Conservation (phyloP, 2,888 invertebrate genomes). For the Nomada goodeniana region DNA sequence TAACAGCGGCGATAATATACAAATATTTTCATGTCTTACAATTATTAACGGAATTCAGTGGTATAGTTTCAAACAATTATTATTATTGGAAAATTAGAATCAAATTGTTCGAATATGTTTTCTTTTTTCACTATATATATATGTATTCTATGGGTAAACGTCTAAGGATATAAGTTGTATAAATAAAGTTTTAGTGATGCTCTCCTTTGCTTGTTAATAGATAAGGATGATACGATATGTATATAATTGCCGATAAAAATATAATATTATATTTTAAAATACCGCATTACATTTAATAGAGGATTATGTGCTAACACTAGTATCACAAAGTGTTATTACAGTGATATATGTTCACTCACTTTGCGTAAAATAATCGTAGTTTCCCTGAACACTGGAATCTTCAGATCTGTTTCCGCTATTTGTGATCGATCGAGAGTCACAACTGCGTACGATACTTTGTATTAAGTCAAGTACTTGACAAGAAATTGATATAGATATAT, state of each 20-base stretch:
- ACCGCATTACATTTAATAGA: not conserved
- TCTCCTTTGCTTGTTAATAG: not conserved
- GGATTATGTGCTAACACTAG: not conserved
- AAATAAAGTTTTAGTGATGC: not conserved
- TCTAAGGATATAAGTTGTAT: not conserved
- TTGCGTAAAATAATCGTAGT: slow-evolving; percentile 86
- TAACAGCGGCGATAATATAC: not conserved
- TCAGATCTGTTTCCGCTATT: slow-evolving; percentile 84
- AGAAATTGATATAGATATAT: not conserved
- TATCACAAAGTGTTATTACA: slow-evolving; percentile 25
- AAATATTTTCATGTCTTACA: not conserved
- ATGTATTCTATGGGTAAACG: not conserved
- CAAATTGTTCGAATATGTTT: not conserved
- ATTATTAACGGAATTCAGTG: not conserved
- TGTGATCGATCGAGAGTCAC: slow-evolving; percentile 85
- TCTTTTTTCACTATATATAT: not conserved
- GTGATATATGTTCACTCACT: slow-evolving; percentile 81
- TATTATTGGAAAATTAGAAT: not conserved
- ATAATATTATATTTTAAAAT: not conserved
- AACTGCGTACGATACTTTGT: slow-evolving; percentile 76
- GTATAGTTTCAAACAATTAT: not conserved
- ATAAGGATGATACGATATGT: slow-evolving; percentile 1
- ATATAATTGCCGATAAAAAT: not conserved
- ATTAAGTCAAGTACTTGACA: not conserved
- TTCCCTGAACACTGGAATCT: slow-evolving; percentile 84